Conservation (phyloP, 2,797 vertebrate genomes). For the Centroberyx gerrardi region DNA sequence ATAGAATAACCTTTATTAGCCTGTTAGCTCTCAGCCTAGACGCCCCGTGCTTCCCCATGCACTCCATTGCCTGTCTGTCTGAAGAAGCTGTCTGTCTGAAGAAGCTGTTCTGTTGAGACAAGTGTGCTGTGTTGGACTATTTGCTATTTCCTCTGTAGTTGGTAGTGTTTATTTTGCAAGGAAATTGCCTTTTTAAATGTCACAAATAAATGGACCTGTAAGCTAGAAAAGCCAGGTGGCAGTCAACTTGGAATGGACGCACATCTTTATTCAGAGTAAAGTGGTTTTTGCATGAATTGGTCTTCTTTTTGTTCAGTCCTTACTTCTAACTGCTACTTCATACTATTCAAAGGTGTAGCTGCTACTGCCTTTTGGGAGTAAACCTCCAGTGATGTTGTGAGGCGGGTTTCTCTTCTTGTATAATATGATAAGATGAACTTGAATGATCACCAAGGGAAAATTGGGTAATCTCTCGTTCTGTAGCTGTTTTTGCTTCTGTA, state of each 20-base stretch:
- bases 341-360: not conserved
- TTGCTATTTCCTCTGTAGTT: constrained; percentile 24
- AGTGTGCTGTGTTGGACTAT: constrained; percentile 39
- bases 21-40: constrained; percentile 55
- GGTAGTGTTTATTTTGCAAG: constrained; percentile 26
- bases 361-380: not conserved
- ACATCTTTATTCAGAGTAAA: constrained; percentile 3
- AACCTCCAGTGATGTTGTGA: not conserved
- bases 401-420: too few relatives aligned
- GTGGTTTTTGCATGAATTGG: not conserved
- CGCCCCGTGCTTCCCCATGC: constrained; percentile 1
- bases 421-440: not conserved
- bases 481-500: not conserved
- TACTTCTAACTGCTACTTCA: not conserved
- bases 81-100: constrained; percentile 24
- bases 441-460: not conserved
- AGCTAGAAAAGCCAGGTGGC: not conserved
- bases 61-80: constrained; percentile 5
- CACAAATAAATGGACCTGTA: not conserved
- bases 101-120: constrained; percentile 30
- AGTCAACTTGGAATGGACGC: not conserved
- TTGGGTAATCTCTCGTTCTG: not conserved
- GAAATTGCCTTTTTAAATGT: constrained; percentile 26
- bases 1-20: constrained; percentile 71
- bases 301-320: not conserved